A percentile compares a stretch with the other conserved stretches of the same genome.
Conservation (phyloP, 1,140 invertebrate species). For the Lasioglossum albipes region DNA sequence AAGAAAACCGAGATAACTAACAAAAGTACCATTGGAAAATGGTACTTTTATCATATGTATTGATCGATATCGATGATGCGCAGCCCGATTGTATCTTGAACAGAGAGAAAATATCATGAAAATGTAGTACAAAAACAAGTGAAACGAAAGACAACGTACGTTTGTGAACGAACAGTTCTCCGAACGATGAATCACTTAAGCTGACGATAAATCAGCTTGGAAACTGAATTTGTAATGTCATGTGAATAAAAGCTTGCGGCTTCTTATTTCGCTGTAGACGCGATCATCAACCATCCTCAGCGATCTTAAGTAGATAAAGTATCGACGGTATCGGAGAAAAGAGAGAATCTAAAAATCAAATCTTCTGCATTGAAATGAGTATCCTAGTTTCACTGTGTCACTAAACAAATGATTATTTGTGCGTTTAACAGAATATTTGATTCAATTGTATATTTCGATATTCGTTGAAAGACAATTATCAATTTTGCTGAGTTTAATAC, state of each 20-base stretch:
- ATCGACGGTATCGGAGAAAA: background rate
- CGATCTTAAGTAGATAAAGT: background rate
- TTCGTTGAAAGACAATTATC: no score
- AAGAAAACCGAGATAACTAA: no score
- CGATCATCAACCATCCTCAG: conserved; percentile 1
- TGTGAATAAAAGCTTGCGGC: background rate
- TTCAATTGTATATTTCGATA: no score
- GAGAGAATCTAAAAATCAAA: background rate
- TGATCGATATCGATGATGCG: background rate
- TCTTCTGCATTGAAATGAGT: no score
- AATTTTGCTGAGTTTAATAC: no score
- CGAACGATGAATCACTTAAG: background rate
- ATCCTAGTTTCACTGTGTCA: no score
- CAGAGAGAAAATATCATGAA: background rate
- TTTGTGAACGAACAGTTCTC: background rate
- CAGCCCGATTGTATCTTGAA: background rate
- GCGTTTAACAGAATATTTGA: no score
- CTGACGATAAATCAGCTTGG: background rate
- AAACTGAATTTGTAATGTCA: background rate
- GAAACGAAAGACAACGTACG: background rate
- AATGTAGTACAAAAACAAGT: background rate
- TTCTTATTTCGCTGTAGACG: background rate
- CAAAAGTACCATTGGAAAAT: background rate
- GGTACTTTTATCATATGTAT: background rate
- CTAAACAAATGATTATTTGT: no score